Percentiles rank a stretch among this genome's conserved stretches.
Evolutionary conservation across 1,140 invertebrate genomes (phyloP).

Genomic region (Melitaea cinxia): DNA sequence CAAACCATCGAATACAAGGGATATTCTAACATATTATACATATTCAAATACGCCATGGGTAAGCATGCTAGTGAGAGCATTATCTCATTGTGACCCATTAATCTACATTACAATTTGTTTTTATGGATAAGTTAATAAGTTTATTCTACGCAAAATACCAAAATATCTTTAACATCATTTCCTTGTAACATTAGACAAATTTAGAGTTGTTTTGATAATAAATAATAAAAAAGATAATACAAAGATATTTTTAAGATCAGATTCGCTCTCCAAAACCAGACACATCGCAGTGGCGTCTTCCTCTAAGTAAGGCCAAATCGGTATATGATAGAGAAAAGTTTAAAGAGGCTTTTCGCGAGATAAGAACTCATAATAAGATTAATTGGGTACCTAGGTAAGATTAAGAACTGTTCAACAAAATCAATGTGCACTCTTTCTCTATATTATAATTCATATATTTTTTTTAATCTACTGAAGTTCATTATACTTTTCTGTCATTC

Average conservation of each 20-base stretch:
- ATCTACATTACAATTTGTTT: no score
- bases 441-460: no score
- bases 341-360: constrained; percentile 64
- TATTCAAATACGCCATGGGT: constrained; percentile 60
- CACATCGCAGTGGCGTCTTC: constrained; percentile 53
- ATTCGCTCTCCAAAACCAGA: constrained; percentile 56
- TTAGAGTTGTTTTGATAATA: no score
- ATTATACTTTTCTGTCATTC: constrained; percentile 32
- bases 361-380: constrained; percentile 63
- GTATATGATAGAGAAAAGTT: constrained; percentile 69
- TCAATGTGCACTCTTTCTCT: no score
- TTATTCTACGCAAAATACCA: no score
- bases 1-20: constrained; percentile 50
- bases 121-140: no score
- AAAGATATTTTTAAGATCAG: constrained; percentile 38
- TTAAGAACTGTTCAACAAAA: not conserved
- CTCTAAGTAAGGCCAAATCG: constrained; percentile 51
- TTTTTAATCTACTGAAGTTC: not conserved
- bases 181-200: no score
- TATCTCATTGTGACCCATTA: no score
- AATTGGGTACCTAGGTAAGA: constrained; percentile 64
- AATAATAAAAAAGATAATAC: not conserved
- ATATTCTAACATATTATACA: constrained; percentile 66
- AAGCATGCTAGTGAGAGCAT: not conserved
- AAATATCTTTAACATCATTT: no score